A percentile compares a stretch with the other conserved stretches of the same genome.
Evolutionary conservation across 2,113 vertebrate genomes (phyloP).

Genomic region (Phocoena sinus): DNA sequence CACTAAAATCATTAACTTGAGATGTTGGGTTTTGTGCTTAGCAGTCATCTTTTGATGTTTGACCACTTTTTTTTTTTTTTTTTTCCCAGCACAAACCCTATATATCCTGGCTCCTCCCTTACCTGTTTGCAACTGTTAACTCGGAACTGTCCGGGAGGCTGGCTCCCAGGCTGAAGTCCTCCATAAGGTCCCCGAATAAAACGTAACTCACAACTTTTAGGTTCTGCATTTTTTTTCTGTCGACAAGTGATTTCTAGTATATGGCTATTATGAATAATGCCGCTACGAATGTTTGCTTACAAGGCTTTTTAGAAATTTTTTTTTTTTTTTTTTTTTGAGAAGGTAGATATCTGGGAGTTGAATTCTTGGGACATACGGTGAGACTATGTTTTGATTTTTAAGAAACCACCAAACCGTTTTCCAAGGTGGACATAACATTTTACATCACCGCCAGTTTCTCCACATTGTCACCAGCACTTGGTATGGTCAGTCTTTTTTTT

Average conservation of each 20-base stretch:
- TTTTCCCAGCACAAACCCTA: fast-evolving
- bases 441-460: neutral
- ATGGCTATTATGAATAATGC: neutral
- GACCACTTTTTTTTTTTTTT: fast-evolving
- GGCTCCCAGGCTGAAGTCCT: fast-evolving
- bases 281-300: neutral
- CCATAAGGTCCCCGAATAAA: neutral
- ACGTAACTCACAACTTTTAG: neutral
- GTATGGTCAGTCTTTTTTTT: neutral
- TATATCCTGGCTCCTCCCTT: neutral
- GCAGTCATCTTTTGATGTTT: neutral
- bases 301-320: neutral
- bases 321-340: neutral
- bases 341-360: neutral
- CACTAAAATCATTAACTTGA: neutral
- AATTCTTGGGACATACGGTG: neutral
- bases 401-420: neutral
- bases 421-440: neutral
- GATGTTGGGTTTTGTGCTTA: neutral
- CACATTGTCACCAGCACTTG: neutral
- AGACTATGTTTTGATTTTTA: neutral
- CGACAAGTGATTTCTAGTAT: neutral
- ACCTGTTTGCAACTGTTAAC: neutral
- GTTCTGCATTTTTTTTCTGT: neutral
- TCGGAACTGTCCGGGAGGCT: neutral